These are phyloP conservation scores for Tryphoninae sp. DNA, from an alignment of 2,888 invertebrate genomes.

Conservation along the genomic window DNA sequence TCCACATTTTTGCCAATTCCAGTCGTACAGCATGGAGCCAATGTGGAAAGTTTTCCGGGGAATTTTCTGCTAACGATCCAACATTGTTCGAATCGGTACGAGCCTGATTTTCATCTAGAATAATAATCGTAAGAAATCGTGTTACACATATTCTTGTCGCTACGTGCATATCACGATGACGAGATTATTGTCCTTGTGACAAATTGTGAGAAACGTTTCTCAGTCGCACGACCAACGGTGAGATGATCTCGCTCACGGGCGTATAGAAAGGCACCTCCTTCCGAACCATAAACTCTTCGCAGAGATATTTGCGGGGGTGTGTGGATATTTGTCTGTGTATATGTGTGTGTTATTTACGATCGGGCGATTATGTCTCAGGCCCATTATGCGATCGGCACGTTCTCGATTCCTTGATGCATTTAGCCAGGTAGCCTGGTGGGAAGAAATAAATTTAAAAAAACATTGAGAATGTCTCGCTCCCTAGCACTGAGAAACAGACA, in stretches of 20 bases:
- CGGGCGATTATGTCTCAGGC: constrained; percentile 38
- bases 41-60: no score
- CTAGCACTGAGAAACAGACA: constrained; percentile 40
- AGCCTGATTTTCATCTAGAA: not conserved
- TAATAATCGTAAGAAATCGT: not conserved
- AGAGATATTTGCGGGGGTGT: constrained; percentile 57
- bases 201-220: constrained; percentile 1
- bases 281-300: constrained; percentile 12
- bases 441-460: constrained; percentile 70
- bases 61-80: no score
- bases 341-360: constrained; percentile 44
- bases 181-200: constrained; percentile 27
- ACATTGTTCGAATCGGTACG: no score
- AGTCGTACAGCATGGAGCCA: no score
- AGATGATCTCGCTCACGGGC: constrained; percentile 21
- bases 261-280: constrained; percentile 30
- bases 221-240: constrained; percentile 1
- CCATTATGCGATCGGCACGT: constrained; percentile 41
- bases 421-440: not conserved
- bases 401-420: not conserved
- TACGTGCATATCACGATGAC: not conserved
- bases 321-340: constrained; percentile 4
- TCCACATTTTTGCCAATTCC: no score
- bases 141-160: not conserved
- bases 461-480: constrained; percentile 73